phyloP scores from a whole-genome alignment of 2,888 invertebrate species.

The Thumatha senex region DNA sequence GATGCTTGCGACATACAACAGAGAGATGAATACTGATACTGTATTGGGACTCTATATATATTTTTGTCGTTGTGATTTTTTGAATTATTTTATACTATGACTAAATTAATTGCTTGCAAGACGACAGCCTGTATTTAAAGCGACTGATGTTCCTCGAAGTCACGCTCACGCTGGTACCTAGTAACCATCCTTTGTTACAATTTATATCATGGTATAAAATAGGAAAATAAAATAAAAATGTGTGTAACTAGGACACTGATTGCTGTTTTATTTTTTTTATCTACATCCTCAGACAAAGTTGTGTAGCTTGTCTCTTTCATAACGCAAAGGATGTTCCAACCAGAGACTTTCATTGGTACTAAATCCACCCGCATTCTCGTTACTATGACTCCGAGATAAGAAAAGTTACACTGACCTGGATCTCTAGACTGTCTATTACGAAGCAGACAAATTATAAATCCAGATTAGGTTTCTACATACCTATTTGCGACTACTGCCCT shows the following conservation, averaged over 20 bases:
- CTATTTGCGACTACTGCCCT: no score
- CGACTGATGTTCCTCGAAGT: slow-evolving; percentile 77
- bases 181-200: slow-evolving; percentile 78
- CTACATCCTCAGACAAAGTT: not conserved
- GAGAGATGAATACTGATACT: slow-evolving; percentile 50
- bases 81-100: slow-evolving; percentile 65
- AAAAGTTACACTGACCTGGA: no score
- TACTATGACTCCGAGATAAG: no score
- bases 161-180: slow-evolving; percentile 62
- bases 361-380: no score
- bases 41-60: slow-evolving; percentile 66
- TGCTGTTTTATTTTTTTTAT: slow-evolving; percentile 66
- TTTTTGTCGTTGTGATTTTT: slow-evolving; percentile 60
- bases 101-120: slow-evolving; percentile 69
- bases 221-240: slow-evolving; percentile 74
- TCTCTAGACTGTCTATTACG: no score
- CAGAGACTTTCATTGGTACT: no score
- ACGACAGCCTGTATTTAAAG: slow-evolving; percentile 63
- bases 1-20: slow-evolving; percentile 72
- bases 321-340: no score
- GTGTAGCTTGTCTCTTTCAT: no score
- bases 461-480: no score
- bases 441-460: no score
- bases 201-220: slow-evolving; percentile 79
- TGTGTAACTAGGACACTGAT: slow-evolving; percentile 77